Evolutionary conservation across 1,140 invertebrate genomes (phyloP).

Genomic region (Hycleus phaleratus): DNA sequence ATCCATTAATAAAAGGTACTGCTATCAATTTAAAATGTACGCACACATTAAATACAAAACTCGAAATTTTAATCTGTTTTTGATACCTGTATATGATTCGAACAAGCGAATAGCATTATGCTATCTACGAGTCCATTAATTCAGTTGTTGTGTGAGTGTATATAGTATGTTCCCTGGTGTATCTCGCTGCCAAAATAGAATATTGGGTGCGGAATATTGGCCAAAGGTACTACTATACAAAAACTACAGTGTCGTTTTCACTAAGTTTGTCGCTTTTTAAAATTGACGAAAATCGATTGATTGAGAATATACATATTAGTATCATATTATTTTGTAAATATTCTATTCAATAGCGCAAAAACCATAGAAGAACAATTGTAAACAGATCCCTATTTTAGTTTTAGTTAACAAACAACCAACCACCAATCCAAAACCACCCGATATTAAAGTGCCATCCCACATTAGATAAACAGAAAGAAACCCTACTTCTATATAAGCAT

Average conservation of each 20-base stretch:
- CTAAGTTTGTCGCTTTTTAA: neutral
- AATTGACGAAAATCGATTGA: too few relatives aligned
- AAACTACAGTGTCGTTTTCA: neutral
- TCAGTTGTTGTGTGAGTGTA: slow-evolving; percentile 19
- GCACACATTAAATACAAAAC: slow-evolving; percentile 24
- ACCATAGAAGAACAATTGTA: too few relatives aligned
- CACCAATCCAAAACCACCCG: too few relatives aligned
- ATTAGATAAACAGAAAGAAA: too few relatives aligned
- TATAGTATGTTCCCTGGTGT: too few relatives aligned
- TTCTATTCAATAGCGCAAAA: too few relatives aligned
- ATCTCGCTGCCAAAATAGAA: slow-evolving; percentile 26
- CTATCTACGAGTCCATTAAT: slow-evolving; percentile 32
- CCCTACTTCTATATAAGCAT: too few relatives aligned
- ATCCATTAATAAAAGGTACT: slow-evolving; percentile 28
- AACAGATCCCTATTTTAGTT: too few relatives aligned
- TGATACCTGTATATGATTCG: slow-evolving; percentile 31
- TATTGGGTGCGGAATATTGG: slow-evolving; percentile 8
- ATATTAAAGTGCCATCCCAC: too few relatives aligned
- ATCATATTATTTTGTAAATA: too few relatives aligned
- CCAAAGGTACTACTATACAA: slow-evolving; percentile 1
- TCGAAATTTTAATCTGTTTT: slow-evolving; percentile 34
- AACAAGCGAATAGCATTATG: slow-evolving; percentile 34
- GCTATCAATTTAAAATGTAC: slow-evolving; percentile 28
- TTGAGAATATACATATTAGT: too few relatives aligned
- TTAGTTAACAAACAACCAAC: too few relatives aligned